Conservation (phyloP, 2,888 invertebrate species). For the Euzetes globulus region DNA sequence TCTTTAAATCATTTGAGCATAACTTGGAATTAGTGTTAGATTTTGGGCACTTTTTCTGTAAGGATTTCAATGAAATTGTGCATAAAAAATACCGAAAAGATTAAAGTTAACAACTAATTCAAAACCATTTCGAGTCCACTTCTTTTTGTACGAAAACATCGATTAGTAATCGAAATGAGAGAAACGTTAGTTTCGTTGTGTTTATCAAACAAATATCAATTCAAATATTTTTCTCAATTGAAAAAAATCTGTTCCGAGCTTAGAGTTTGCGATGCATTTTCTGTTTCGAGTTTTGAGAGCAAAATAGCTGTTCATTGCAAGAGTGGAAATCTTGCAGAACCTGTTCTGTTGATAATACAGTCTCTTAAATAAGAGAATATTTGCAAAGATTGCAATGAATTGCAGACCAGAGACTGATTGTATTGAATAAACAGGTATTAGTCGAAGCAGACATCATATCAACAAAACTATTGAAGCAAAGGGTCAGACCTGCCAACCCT, state of each 20-base stretch:
- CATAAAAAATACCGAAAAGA: background rate
- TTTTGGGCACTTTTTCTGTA: background rate
- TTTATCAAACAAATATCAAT: background rate
- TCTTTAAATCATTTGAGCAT: background rate
- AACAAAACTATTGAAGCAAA: background rate
- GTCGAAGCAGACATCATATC: slow-evolving; percentile 4
- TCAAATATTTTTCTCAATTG: background rate
- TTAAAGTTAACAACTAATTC: background rate
- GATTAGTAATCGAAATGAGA: background rate
- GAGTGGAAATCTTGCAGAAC: background rate
- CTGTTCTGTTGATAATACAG: background rate
- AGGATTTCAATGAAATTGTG: background rate
- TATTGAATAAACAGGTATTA: slow-evolving; percentile 7
- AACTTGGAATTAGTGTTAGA: slow-evolving; percentile 1
- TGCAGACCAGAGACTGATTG: background rate
- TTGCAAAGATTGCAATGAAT: background rate
- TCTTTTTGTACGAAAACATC: background rate
- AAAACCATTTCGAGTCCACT: background rate
- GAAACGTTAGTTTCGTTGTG: background rate
- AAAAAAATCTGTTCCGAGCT: background rate
- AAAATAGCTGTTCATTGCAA: background rate
- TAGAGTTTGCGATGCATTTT: background rate
- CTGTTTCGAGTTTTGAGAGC: background rate
- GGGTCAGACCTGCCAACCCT: background rate
- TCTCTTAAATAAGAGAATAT: background rate